phyloP scores from a whole-genome alignment of 2,888 invertebrate genomes.

The Lasioglossum lativentre region DNA sequence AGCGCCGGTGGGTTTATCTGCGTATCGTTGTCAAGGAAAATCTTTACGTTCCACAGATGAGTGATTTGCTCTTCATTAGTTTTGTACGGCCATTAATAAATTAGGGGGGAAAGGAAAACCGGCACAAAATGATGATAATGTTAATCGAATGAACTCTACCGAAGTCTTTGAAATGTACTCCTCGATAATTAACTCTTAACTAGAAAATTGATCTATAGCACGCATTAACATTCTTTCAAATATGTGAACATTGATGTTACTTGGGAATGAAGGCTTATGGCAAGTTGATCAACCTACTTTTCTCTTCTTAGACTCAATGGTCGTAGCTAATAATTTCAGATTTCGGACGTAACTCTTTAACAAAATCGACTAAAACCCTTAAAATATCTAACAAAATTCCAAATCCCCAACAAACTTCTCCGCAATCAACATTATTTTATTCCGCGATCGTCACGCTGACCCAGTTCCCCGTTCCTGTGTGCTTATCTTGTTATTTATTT shows the following conservation, averaged over 20 bases:
- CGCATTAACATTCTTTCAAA: no score
- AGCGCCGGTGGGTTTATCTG: constrained; percentile 22
- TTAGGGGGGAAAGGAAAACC: neutral
- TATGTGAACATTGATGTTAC: no score
- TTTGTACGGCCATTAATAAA: neutral
- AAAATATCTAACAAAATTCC: neutral
- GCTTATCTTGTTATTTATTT: constrained; percentile 4
- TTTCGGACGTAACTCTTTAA: no score
- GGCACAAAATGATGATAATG: neutral
- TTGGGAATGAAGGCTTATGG: no score
- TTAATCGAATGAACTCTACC: neutral
- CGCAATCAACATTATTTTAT: neutral
- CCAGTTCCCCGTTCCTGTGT: neutral
- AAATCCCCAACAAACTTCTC: neutral
- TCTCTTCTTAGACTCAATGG: no score
- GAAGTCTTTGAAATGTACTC: no score
- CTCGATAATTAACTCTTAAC: no score
- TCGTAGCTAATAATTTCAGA: no score
- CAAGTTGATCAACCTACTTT: no score
- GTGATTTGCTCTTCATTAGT: neutral
- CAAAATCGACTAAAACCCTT: no score
- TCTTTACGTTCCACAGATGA: neutral
- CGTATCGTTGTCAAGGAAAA: neutral
- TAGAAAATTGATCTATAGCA: no score
- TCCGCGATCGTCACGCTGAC: neutral